These are phyloP conservation scores for Eristalis arbustorum DNA, from an alignment of 2,888 invertebrate genomes.

Conservation along the genomic window DNA sequence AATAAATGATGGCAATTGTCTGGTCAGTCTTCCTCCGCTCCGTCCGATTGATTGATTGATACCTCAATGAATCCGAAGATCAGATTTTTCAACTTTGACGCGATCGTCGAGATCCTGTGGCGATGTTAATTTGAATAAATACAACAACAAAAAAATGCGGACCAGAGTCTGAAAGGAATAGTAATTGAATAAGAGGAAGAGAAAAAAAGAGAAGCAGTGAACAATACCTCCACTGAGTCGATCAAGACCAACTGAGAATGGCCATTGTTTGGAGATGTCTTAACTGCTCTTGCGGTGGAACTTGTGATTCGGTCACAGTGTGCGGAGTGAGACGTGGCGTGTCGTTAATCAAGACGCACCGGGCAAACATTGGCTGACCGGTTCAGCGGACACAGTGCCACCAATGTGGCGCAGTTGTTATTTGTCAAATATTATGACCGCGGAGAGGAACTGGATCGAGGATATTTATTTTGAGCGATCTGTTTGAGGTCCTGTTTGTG, in stretches of 20 bases:
- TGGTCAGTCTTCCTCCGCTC: slow-evolving; percentile 1
- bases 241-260: neutral
- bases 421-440: neutral
- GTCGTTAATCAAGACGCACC: neutral
- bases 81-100: slow-evolving; percentile 21
- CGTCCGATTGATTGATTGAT: slow-evolving; percentile 32
- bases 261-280: neutral
- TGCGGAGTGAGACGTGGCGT: neutral
- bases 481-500: no score
- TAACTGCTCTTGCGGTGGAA: neutral
- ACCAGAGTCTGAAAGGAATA: neutral
- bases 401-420: neutral
- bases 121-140: slow-evolving; percentile 21
- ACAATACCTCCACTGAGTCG: neutral
- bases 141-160: neutral
- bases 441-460: no score
- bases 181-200: slow-evolving; percentile 1
- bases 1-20: slow-evolving; percentile 31
- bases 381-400: neutral
- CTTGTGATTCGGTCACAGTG: neutral
- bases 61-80: slow-evolving; percentile 21
- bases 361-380: neutral
- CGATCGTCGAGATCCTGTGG: slow-evolving; percentile 30
- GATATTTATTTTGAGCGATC: no score
- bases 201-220: neutral